phyloP scores from a whole-genome alignment of 2,888 invertebrate species.

The Colletes collaris region DNA sequence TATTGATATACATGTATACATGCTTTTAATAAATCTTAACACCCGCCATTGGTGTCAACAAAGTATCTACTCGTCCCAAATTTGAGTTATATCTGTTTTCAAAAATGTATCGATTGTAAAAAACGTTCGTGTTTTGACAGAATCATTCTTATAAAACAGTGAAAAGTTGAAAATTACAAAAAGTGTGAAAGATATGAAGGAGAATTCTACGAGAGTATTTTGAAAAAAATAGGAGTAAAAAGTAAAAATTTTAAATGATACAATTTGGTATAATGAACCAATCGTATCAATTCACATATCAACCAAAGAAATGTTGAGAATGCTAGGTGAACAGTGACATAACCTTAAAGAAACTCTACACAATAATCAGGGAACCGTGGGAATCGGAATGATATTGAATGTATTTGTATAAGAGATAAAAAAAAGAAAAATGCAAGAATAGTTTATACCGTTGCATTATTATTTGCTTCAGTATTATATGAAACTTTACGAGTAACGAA shows the following conservation, averaged over 20 bases:
- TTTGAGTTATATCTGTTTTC: background rate
- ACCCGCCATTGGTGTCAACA: background rate
- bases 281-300: background rate
- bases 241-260: background rate
- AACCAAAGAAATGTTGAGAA: background rate
- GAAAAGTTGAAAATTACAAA: background rate
- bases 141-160: background rate
- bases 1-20: background rate
- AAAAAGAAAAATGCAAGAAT: background rate
- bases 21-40: conserved; percentile 12
- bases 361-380: no score
- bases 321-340: background rate
- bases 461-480: background rate
- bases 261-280: background rate
- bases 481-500: background rate
- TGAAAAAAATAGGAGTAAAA: background rate
- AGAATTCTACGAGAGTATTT: background rate
- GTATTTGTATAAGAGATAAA: conserved; percentile 7
- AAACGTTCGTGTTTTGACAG: background rate
- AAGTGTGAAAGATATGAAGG: background rate
- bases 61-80: background rate
- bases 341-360: conserved; percentile 24
- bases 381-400: conserved; percentile 4
- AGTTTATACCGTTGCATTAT: background rate
- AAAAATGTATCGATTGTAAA: conserved; percentile 4